Percentiles rank a stretch among this genome's conserved stretches.
Conservation (phyloP, 2,797 vertebrate species). For the Brachymystax lenok region DNA sequence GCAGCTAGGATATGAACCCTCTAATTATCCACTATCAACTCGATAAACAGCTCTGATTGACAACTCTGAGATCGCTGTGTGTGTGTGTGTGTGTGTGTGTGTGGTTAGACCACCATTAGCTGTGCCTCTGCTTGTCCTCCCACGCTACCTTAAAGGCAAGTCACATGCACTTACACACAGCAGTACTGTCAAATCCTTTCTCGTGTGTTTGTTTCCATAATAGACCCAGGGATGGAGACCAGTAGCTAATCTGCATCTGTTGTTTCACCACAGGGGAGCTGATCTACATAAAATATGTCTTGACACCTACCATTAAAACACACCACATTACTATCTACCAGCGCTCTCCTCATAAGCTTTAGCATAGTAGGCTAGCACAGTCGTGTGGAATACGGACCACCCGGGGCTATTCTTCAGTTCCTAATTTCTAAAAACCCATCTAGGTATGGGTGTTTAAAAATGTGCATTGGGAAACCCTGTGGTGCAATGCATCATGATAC, state of each 20-base stretch:
- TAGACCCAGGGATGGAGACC: neutral
- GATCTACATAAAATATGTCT: no score
- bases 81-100: constrained; percentile 1
- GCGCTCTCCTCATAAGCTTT: neutral
- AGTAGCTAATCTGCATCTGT: neutral
- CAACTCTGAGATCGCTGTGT: neutral
- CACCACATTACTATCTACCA: neutral
- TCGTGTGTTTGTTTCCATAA: neutral
- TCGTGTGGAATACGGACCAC: neutral
- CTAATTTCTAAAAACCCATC: neutral
- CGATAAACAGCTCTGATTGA: neutral
- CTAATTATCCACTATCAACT: constrained; percentile 3
- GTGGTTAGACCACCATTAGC: neutral
- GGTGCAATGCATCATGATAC: neutral
- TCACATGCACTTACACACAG: constrained; percentile 35
- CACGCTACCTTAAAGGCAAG: constrained; percentile 3
- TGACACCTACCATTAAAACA: no score
- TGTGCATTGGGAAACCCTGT: neutral
- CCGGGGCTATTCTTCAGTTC: neutral
- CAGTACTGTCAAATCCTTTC: neutral
- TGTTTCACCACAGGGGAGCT: neutral
- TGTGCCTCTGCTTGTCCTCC: neutral
- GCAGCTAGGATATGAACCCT: neutral
- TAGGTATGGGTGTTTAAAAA: neutral
- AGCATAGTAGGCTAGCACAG: neutral